phyloP scores from a whole-genome alignment of 1,140 invertebrate genomes.

The Papilio polyxenes region DNA sequence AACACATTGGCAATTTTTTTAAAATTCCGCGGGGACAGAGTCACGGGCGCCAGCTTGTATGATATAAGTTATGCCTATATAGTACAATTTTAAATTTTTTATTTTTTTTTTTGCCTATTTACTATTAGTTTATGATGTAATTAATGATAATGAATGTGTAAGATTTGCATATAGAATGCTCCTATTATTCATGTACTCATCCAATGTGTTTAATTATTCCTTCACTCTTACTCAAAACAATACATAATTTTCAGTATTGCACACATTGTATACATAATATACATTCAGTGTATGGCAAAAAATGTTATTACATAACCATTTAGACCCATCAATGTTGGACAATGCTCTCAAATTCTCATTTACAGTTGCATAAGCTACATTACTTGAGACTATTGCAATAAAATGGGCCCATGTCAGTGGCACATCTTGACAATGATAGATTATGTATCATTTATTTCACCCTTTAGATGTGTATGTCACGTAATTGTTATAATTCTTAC shows the following conservation, averaged over 20 bases:
- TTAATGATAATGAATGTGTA: too few species aligned
- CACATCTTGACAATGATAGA: neutral
- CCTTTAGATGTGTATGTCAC: neutral
- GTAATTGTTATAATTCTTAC: neutral
- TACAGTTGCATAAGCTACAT: constrained; percentile 47
- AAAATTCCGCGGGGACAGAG: too few species aligned
- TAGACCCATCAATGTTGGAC: constrained; percentile 52
- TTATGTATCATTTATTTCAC: neutral
- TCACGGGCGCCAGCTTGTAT: too few species aligned
- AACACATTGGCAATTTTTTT: too few species aligned
- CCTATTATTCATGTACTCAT: neutral
- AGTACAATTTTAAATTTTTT: too few species aligned
- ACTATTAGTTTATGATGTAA: too few species aligned
- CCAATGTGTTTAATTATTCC: neutral
- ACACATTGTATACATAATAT: neutral
- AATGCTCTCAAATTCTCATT: constrained; percentile 60
- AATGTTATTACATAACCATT: constrained; percentile 40
- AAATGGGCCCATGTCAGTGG: neutral
- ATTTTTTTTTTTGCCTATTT: too few species aligned
- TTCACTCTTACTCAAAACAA: neutral
- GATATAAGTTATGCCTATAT: too few species aligned
- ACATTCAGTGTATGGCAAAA: constrained; percentile 14
- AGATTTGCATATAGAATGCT: neutral
- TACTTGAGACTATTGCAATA: neutral
- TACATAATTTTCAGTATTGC: neutral